Percentiles rank a stretch among this genome's conserved stretches.
Evolutionary conservation across 2,113 vertebrate species (phyloP).

Genomic region (Mustelus asterias): DNA sequence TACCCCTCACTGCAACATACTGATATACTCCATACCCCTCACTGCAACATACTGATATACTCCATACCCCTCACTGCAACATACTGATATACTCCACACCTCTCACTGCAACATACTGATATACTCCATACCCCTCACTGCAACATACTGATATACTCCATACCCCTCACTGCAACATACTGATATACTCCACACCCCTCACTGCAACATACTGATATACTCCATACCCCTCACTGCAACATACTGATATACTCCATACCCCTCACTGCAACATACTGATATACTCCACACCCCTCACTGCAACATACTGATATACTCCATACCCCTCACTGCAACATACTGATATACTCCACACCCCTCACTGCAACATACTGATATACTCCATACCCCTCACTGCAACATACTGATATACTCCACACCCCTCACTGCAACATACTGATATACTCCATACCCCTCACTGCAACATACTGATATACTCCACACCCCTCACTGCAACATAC

Average conservation of each 20-base stretch:
- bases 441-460: neutral
- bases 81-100: neutral
- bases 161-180: neutral
- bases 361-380: no score
- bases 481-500: neutral
- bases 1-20: neutral
- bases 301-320: no score
- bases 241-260: neutral
- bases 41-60: neutral
- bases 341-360: no score
- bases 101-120: no score
- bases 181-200: neutral
- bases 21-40: neutral
- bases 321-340: no score
- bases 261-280: no score
- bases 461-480: neutral
- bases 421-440: neutral
- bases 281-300: no score
- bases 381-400: no score
- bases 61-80: neutral
- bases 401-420: no score
- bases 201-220: neutral
- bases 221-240: neutral
- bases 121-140: no score
- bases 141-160: neutral